phyloP scores from a whole-genome alignment of 2,888 invertebrate genomes.

The Escarpia spicata region DNA sequence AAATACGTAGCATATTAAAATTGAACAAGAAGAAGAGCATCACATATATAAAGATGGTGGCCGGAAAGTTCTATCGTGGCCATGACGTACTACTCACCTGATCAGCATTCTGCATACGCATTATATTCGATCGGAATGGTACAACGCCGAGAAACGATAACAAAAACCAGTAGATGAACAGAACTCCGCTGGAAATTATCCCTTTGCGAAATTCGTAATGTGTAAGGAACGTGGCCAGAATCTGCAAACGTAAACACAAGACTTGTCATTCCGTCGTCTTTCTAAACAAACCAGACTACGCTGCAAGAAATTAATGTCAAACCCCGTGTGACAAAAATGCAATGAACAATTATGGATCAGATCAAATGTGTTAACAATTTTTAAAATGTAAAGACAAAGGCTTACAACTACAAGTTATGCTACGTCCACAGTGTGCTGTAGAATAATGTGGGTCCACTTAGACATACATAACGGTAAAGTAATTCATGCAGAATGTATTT shows the following conservation, averaged over 20 bases:
- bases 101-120: not conserved
- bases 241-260: constrained; percentile 25
- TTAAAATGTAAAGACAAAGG: too few relatives aligned
- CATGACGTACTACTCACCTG: not conserved
- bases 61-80: too few relatives aligned
- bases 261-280: not conserved
- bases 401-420: too few relatives aligned
- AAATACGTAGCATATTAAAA: too few relatives aligned
- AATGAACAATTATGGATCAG: not conserved
- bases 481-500: too few relatives aligned
- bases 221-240: constrained; percentile 36
- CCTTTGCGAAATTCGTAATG: constrained; percentile 33
- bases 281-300: not conserved
- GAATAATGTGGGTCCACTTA: too few relatives aligned
- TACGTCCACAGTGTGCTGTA: too few relatives aligned
- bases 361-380: too few relatives aligned
- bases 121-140: constrained; percentile 21
- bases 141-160: constrained; percentile 31
- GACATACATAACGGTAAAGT: too few relatives aligned
- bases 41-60: too few relatives aligned
- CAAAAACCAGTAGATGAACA: constrained; percentile 41
- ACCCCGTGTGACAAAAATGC: not conserved
- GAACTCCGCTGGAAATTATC: constrained; percentile 37
- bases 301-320: not conserved
- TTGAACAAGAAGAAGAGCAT: too few relatives aligned